Conservation (phyloP, 2,113 vertebrate species). For the Guaruba guarouba region DNA sequence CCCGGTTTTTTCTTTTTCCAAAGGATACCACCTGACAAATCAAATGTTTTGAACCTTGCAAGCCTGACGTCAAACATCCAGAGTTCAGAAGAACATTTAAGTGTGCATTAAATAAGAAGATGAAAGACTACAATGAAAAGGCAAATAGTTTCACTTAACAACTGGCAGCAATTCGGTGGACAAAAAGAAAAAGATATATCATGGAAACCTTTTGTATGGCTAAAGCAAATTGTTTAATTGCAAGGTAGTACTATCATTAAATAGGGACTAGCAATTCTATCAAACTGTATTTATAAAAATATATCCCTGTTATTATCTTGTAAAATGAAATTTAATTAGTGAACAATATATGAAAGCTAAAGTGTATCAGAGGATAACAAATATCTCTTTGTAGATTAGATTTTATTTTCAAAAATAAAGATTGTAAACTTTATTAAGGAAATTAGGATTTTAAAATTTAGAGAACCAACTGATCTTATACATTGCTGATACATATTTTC, state of each 20-base stretch:
- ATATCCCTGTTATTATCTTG: neutral
- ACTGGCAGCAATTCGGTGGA: neutral
- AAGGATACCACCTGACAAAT: neutral
- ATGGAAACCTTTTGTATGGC: neutral
- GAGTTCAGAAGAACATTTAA: neutral
- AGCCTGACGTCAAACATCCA: neutral
- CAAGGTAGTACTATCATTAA: neutral
- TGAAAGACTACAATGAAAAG: neutral
- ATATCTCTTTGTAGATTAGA: neutral
- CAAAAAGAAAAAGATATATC: neutral
- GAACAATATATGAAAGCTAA: neutral
- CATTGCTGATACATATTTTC: neutral
- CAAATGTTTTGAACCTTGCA: neutral
- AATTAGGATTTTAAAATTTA: neutral
- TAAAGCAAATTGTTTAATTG: conserved; percentile 38
- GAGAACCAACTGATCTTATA: neutral
- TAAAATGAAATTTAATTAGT: neutral
- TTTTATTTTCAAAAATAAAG: neutral
- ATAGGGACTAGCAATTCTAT: neutral
- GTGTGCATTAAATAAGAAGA: neutral
- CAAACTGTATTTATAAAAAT: neutral
- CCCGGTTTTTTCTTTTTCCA: neutral
- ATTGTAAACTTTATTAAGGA: neutral
- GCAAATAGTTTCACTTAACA: neutral
- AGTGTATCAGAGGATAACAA: neutral